These are phyloP conservation scores for Thamnophis sirtalis DNA, from an alignment of 2,113 vertebrate species.

Conservation along the genomic window DNA sequence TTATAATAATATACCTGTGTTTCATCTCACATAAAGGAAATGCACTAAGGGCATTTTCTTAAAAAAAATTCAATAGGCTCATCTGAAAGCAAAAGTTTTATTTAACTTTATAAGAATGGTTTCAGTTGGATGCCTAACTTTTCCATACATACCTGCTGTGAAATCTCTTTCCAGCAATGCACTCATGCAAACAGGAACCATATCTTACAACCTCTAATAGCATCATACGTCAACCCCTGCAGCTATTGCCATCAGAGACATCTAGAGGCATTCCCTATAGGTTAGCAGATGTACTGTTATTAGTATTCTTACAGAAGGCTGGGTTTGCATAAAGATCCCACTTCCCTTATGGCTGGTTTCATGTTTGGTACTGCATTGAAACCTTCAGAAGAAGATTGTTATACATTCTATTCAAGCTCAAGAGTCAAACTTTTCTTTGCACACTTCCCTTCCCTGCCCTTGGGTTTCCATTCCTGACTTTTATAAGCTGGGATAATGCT, in stretches of 20 bases:
- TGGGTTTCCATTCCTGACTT: background rate
- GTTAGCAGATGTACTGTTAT: conserved; percentile 16
- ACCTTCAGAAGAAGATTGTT: conserved; percentile 4
- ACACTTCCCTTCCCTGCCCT: background rate
- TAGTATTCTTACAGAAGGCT: conserved; percentile 41
- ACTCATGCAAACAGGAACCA: background rate
- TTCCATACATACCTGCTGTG: conserved; percentile 27
- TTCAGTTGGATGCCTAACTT: conserved; percentile 22
- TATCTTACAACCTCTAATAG: conserved; percentile 23
- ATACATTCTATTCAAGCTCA: background rate
- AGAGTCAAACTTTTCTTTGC: background rate
- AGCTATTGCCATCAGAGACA: conserved; percentile 23
- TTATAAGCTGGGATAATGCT: background rate
- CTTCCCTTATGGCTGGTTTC: conserved; percentile 13
- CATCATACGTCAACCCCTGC: conserved; percentile 23
- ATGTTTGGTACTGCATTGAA: background rate
- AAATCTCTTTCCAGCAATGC: conserved; percentile 38
- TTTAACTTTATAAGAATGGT: background rate
- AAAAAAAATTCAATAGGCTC: background rate
- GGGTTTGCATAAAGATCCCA: conserved; percentile 30
- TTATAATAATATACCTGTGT: background rate
- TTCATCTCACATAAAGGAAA: background rate
- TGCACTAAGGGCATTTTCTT: background rate
- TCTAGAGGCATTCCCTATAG: conserved; percentile 36
- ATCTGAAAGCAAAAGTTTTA: conserved; percentile 18